These are phyloP conservation scores for Spinus olivaceus DNA, from an alignment of 2,797 vertebrate genomes.

Conservation along the genomic window DNA sequence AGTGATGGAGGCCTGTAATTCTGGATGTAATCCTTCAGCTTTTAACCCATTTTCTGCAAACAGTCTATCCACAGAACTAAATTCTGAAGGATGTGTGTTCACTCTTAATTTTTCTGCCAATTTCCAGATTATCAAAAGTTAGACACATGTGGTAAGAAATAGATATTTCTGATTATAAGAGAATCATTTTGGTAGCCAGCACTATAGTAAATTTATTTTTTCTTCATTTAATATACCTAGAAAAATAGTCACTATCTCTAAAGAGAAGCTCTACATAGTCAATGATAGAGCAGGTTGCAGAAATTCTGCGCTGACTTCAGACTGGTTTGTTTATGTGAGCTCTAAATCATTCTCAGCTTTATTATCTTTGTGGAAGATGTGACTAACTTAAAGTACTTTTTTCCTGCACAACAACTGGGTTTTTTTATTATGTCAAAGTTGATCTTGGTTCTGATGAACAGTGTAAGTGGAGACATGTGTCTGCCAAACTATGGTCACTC, in stretches of 20 bases:
- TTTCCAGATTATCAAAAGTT: neutral
- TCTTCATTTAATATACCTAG: neutral
- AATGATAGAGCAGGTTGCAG: neutral
- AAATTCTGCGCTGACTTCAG: neutral
- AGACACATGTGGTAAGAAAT: neutral
- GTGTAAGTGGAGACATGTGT: neutral
- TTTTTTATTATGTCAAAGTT: neutral
- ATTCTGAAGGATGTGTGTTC: neutral
- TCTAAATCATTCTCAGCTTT: neutral
- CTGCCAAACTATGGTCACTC: neutral
- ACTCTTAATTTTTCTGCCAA: neutral
- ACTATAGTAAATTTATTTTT: neutral
- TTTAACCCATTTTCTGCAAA: neutral
- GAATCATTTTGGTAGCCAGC: neutral
- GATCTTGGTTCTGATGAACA: neutral
- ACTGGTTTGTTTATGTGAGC: neutral
- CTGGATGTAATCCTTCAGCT: neutral
- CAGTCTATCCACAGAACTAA: neutral
- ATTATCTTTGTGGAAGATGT: neutral
- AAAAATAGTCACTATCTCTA: neutral
- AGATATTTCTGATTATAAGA: neutral
- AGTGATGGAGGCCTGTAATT: neutral
- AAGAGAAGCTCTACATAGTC: neutral
- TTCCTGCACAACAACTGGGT: fast-evolving
- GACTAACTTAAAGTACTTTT: neutral